Conservation (phyloP, 2,797 vertebrate genomes). For the Lacerta agilis region DNA sequence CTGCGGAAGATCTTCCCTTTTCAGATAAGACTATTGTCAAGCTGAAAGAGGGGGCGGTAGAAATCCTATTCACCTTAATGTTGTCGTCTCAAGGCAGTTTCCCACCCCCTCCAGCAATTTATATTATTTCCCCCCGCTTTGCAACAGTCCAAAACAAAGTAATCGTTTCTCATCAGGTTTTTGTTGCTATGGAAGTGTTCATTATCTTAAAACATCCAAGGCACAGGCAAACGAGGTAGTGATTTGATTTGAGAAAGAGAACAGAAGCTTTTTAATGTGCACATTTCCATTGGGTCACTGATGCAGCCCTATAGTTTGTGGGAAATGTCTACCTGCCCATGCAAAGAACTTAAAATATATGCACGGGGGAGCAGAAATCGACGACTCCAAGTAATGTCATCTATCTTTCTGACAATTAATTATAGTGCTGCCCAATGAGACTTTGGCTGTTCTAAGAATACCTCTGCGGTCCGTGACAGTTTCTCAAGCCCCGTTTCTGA, state of each 20-base stretch:
- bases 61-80: not conserved
- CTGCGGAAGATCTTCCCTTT: not conserved
- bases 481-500: not conserved
- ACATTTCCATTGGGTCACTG: not conserved
- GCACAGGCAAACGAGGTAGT: not conserved
- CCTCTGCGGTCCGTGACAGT: not conserved
- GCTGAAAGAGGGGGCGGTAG: not conserved
- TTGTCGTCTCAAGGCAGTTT: not conserved
- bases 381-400: not conserved
- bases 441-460: not conserved
- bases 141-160: not conserved
- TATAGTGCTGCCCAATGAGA: not conserved
- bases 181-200: conserved; percentile 39
- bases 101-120: not conserved
- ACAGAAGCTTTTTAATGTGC: conserved; percentile 6
- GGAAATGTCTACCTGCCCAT: not conserved
- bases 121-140: not conserved
- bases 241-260: conserved; percentile 18
- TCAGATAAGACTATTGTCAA: not conserved
- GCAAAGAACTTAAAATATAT: conserved; percentile 12
- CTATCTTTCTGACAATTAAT: not conserved
- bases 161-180: conserved; percentile 6
- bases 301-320: not conserved
- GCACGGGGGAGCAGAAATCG: not conserved
- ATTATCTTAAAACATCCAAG: conserved; percentile 15